Conservation (phyloP, 2,113 vertebrate species). For the Anseranas semipalmata region DNA sequence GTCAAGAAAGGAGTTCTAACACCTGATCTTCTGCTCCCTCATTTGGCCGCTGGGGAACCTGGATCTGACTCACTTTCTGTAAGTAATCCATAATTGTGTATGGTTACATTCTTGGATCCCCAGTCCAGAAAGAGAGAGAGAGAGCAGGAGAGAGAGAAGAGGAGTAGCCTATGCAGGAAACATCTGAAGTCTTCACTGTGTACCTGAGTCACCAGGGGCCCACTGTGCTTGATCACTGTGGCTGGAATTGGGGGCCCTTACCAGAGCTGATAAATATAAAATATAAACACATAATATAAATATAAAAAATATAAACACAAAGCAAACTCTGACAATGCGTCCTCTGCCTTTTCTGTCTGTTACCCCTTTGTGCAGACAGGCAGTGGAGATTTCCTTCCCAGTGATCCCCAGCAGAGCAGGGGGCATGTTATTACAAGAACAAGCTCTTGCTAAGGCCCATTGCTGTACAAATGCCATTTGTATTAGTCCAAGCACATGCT, state of each 20-base stretch:
- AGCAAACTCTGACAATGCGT: not conserved
- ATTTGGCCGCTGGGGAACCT: not conserved
- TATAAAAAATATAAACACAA: not conserved
- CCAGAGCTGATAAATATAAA: not conserved
- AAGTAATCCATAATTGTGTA: not conserved
- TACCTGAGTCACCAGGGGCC: not conserved
- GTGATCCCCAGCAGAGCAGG: not conserved
- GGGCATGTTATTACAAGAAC: not conserved
- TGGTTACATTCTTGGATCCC: not conserved
- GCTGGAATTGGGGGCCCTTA: not conserved
- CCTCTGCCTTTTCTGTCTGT: not conserved
- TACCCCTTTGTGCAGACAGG: not conserved
- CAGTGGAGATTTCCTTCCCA: not conserved
- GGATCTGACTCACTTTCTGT: not conserved
- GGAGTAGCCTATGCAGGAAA: not conserved
- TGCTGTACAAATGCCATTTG: too few relatives aligned
- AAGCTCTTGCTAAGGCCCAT: not conserved
- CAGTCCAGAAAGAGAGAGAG: not conserved
- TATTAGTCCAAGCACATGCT: not conserved
- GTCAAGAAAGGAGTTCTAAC: not conserved
- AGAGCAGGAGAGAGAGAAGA: not conserved
- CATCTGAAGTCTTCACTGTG: not conserved
- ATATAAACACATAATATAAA: rapidly evolving
- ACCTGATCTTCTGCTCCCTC: not conserved
- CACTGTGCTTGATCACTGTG: not conserved